Base-by-base conservation (phyloP, 2,113 vertebrate species). In the Atlantisia rogersi region DNA sequence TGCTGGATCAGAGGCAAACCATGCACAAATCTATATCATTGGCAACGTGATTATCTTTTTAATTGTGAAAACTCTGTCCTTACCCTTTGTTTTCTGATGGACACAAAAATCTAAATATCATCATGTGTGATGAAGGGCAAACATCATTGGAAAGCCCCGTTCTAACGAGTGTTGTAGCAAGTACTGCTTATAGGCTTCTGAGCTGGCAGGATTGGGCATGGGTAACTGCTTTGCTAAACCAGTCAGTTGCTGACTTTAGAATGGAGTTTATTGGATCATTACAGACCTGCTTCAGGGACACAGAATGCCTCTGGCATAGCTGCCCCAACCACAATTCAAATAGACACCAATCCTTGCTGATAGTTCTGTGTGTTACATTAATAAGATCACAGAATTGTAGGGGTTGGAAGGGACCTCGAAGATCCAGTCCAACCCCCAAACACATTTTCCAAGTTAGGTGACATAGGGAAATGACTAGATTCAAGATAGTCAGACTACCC, bases 31-130 rank as follows among this genome's bases (percentile, higher is more conserved):
- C 95, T 63, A 62, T 92, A 85, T 55, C 11, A 92, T 86, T 90
- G 93, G 70, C 95, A 95, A 82, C 0, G 1, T 60, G 40, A 86
- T 97, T 97, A 96, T 96, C 80, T 92, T 92, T 92, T 92, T 96
- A 93, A 11, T 92, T 93, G 90, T 86, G 65, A 78, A 94, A 92
- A n/a, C 60, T 89, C 0, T 24, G 18, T 22, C 9, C 11, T 12
- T 59, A 19, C 62, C 76, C 76, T 91, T 91, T 91, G 80, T 55
- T 90, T 91, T 78, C 48, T 75, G 37, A 73, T 46, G 26, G 81
- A 91, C 93, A 40, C 44, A 90, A 85, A n/a, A 63, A 39, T 15
- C 42, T 86, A 55, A 80, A 65, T 75, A 42, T 14, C 22, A 8
- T 37, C 39, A 21, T 40, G 11, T 32, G 42, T 52, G 71, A 44